Conservation (phyloP, 2,888 invertebrate genomes). For the Ditula angustiorana region DNA sequence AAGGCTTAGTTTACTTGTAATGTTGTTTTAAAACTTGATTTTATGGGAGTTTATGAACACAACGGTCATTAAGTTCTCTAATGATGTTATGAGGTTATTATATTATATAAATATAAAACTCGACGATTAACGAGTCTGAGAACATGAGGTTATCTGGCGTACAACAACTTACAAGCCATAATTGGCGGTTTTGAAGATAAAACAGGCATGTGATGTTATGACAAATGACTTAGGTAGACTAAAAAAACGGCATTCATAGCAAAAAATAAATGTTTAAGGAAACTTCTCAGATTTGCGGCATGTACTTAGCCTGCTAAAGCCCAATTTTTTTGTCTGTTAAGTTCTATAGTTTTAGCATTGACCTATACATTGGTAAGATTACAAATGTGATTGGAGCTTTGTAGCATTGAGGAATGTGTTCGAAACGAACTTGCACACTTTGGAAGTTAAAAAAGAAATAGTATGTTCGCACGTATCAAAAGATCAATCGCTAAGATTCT, state of each 20-base stretch:
- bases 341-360: not conserved
- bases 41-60: constrained; percentile 60
- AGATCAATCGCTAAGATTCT: not conserved
- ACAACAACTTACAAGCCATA: constrained; percentile 41
- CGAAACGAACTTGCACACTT: not conserved
- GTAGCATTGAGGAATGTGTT: constrained; percentile 14
- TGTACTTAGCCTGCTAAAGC: not conserved
- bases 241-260: not conserved
- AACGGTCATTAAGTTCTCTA: constrained; percentile 58
- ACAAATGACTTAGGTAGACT: constrained; percentile 20
- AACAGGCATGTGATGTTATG: constrained; percentile 34
- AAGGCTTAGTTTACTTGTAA: constrained; percentile 55
- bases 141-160: constrained; percentile 44
- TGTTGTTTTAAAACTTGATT: constrained; percentile 58
- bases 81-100: constrained; percentile 63
- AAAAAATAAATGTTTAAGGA: constrained; percentile 7
- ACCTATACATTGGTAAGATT: not conserved
- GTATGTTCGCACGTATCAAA: constrained; percentile 18
- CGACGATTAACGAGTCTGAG: constrained; percentile 43
- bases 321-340: not conserved
- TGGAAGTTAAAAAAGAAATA: constrained; percentile 8
- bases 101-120: constrained; percentile 63
- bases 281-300: not conserved
- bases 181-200: constrained; percentile 46
- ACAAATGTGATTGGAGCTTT: constrained; percentile 8